These are phyloP conservation scores for Harpegnathos saltator DNA, from an alignment of 1,140 invertebrate genomes.

Conservation along the genomic window DNA sequence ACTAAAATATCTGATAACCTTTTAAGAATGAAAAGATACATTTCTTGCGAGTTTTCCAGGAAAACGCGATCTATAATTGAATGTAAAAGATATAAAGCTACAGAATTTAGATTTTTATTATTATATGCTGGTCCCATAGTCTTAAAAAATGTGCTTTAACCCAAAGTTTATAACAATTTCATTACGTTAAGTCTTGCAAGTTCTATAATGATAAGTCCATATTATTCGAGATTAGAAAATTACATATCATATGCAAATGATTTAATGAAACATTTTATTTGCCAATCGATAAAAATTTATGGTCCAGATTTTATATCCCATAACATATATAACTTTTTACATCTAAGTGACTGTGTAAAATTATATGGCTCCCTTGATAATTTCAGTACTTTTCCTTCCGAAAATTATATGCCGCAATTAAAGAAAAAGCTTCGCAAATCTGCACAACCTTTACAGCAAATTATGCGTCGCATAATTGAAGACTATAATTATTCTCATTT, in stretches of 20 bases:
- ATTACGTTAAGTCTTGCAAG: constrained; percentile 22
- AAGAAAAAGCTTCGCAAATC: constrained; percentile 22
- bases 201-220: constrained; percentile 16
- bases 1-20: constrained; percentile 21
- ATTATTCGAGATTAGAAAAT: constrained; percentile 7
- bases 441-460: neutral
- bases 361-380: constrained; percentile 25
- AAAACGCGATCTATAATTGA: constrained; percentile 15
- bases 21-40: constrained; percentile 10
- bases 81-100: constrained; percentile 32
- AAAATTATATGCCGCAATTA: constrained; percentile 6
- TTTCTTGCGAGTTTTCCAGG: constrained; percentile 5
- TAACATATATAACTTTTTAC: neutral
- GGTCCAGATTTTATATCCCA: constrained; percentile 15
- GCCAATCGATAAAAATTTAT: constrained; percentile 13
- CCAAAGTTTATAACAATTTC: constrained; percentile 22
- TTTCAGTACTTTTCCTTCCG: constrained; percentile 7
- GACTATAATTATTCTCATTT: neutral
- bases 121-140: constrained; percentile 15
- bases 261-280: constrained; percentile 18
- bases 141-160: neutral
- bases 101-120: constrained; percentile 21
- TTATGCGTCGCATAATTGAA: neutral
- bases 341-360: constrained; percentile 14
- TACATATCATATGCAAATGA: constrained; percentile 1